phyloP scores from a whole-genome alignment of 2,888 invertebrate species.

The Dasysyrphus albostriatus region DNA sequence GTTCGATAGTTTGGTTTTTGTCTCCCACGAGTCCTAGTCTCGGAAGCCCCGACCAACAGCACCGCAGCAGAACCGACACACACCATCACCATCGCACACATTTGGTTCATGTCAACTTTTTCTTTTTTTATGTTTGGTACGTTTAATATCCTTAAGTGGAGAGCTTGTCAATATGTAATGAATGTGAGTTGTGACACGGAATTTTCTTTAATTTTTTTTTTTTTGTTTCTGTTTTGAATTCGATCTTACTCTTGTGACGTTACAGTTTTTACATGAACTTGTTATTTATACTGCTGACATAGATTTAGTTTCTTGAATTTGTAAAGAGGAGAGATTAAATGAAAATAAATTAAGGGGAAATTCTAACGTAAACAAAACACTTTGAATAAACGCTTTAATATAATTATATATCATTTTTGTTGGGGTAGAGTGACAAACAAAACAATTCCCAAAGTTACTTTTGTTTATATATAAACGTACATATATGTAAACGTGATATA shows the following conservation, averaged over 20 bases:
- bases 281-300: not conserved
- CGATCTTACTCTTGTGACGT: not conserved
- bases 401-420: too few relatives aligned
- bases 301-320: not conserved
- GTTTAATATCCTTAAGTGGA: conserved; percentile 70
- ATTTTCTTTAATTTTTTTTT: not conserved
- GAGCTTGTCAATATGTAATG: conserved; percentile 67
- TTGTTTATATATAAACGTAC: too few relatives aligned
- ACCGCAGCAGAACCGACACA: not conserved
- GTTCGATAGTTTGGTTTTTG: conserved; percentile 39
- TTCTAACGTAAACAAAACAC: too few relatives aligned
- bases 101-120: conserved; percentile 38
- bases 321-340: not conserved
- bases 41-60: not conserved
- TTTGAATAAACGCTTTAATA: too few relatives aligned
- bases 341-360: not conserved
- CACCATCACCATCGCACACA: not conserved
- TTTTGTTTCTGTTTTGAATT: not conserved
- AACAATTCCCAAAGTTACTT: too few relatives aligned
- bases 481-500: too few relatives aligned
- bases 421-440: too few relatives aligned
- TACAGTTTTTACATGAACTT: not conserved
- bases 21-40: conserved; percentile 23
- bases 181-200: conserved; percentile 52
- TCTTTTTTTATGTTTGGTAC: conserved; percentile 33